These are phyloP conservation scores for Hoplodrina ambigua DNA, from an alignment of 2,888 invertebrate species.

Conservation along the genomic window DNA sequence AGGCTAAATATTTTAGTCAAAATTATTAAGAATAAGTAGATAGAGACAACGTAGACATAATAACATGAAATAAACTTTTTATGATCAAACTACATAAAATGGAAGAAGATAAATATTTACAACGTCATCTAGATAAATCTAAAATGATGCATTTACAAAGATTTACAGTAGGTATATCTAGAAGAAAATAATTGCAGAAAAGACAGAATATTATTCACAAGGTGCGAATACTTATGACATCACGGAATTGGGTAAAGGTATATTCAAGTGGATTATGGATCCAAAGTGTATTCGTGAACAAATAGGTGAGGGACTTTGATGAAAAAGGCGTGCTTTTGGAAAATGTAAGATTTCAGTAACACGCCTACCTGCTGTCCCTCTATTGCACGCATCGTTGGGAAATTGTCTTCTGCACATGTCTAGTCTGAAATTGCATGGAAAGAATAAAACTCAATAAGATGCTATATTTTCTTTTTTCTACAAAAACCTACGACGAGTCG, in stretches of 20 bases:
- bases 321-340: constrained; percentile 87
- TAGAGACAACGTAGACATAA: constrained; percentile 46
- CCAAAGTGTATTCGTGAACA: constrained; percentile 79
- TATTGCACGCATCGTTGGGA: constrained; percentile 98
- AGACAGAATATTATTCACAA: constrained; percentile 89
- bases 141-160: constrained; percentile 59
- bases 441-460: constrained; percentile 85
- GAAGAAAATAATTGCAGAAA: constrained; percentile 79
- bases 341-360: constrained; percentile 79
- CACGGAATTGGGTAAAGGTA: constrained; percentile 76
- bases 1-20: constrained; percentile 48
- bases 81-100: constrained; percentile 66
- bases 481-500: constrained; percentile 44
- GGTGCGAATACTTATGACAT: constrained; percentile 83
- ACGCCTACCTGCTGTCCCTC: constrained; percentile 98
- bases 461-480: constrained; percentile 48
- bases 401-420: constrained; percentile 99
- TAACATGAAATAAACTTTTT: constrained; percentile 50
- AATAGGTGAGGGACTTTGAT: constrained; percentile 81
- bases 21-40: constrained; percentile 32
- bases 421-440: constrained; percentile 96
- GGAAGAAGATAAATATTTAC: constrained; percentile 62
- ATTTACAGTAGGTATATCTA: constrained; percentile 65
- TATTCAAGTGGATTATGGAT: constrained; percentile 75
- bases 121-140: constrained; percentile 56